phyloP scores from a whole-genome alignment of 2,888 invertebrate genomes.

The Rhaphigaster nebulosa region DNA sequence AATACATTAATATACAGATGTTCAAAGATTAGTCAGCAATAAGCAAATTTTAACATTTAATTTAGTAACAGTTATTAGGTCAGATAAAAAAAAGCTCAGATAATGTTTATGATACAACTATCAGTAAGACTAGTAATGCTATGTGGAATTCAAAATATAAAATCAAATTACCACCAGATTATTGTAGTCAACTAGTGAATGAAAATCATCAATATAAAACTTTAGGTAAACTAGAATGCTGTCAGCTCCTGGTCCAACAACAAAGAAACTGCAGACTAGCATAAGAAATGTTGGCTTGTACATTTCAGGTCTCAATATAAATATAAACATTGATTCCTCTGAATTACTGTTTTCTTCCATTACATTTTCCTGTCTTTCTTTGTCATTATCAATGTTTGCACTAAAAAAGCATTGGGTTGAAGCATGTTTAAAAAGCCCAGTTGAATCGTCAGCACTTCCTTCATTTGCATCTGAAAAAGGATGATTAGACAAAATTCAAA shows the following conservation, averaged over 20 bases:
- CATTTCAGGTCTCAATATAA: conserved; percentile 47
- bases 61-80: too few species aligned
- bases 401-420: conserved; percentile 1
- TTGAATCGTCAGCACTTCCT: not conserved
- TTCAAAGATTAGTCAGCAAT: not conserved
- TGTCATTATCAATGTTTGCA: not conserved
- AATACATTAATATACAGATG: too few species aligned
- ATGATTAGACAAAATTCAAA: not conserved
- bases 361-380: not conserved
- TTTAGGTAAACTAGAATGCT: conserved; percentile 25
- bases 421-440: not conserved
- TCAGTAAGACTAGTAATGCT: too few species aligned
- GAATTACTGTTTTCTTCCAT: not conserved
- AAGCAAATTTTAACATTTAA: too few species aligned
- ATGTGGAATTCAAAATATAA: not conserved
- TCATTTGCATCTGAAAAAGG: not conserved
- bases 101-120: too few species aligned
- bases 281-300: conserved; percentile 47
- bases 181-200: not conserved
- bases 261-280: conserved; percentile 25
- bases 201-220: conserved; percentile 19
- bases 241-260: conserved; percentile 45
- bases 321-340: not conserved
- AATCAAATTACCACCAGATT: conserved; percentile 10
- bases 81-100: too few species aligned